These are phyloP conservation scores for Potamarius usumacintae DNA, from an alignment of 2,113 vertebrate genomes.

Conservation along the genomic window DNA sequence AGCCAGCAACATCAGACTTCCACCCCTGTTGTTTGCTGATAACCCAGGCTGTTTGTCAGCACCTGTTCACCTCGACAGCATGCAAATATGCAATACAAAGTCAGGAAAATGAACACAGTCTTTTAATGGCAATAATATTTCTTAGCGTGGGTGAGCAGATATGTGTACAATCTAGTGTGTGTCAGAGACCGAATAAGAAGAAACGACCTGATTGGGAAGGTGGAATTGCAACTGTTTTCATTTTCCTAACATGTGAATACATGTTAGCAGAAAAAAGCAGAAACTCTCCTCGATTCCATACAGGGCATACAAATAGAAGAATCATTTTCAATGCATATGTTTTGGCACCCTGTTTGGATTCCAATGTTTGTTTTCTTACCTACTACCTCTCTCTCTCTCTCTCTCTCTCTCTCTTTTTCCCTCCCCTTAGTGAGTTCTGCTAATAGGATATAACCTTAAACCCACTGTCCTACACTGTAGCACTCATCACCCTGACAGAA, in stretches of 20 bases:
- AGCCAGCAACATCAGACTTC: constrained; percentile 44
- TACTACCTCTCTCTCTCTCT: too few species aligned
- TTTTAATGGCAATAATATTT: constrained; percentile 30
- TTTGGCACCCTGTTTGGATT: not conserved
- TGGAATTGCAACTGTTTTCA: not conserved
- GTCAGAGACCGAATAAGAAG: not conserved
- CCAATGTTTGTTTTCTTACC: not conserved
- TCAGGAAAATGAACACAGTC: constrained; percentile 29
- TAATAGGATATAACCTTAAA: not conserved
- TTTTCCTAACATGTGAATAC: not conserved
- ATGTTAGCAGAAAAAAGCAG: not conserved
- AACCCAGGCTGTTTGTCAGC: constrained; percentile 45
- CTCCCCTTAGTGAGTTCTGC: not conserved
- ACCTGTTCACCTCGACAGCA: constrained; percentile 43
- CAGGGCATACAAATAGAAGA: constrained; percentile 3
- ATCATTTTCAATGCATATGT: not conserved
- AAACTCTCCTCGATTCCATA: not conserved
- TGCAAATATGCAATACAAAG: constrained; percentile 21
- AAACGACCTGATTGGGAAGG: not conserved
- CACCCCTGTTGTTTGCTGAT: constrained; percentile 48
- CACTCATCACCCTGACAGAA: not conserved
- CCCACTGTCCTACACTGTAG: not conserved
- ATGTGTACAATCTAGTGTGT: not conserved
- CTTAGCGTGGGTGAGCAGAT: constrained; percentile 12
- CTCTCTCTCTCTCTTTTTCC: too few species aligned